Base-by-base conservation (phyloP, 2,888 invertebrate genomes). In the Saturnia pavonia region DNA sequence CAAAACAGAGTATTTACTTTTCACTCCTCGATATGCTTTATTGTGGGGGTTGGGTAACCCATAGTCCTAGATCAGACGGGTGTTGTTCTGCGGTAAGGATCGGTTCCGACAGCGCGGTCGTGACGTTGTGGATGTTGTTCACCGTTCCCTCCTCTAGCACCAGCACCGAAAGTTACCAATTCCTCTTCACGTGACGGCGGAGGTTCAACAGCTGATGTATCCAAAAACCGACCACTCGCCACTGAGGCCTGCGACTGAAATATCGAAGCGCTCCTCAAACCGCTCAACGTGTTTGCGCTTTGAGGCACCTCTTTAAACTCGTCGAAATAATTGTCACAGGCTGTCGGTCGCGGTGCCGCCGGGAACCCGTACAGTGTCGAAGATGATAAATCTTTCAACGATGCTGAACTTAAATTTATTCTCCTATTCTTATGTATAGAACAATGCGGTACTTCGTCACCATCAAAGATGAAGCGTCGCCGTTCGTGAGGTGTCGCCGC, bases 101-200 rank as follows among this genome's bases (percentile, higher is more conserved):
- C 95, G 63, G 94, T 91, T 78, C 94, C 91, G 69, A 95, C 89
- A 72, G 91, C 89, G 82, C 95, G 89, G 85, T 91, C 88, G 77
- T 92, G 87, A 70, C 93, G 85, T 69, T 86, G 74, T 68, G 90
- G 85, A 22, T 85, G 86, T 3, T 80, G 80, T 0, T 88, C 88
- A 0, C 86, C 86, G 16, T 83, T 78, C 40, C 91, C 74, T 2
- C 79, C 85, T 68, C 91, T 80, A 67, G 94, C 94, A 54, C 96
- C 96, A 71, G 95, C 92, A 79, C 96, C 96, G 83, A 96, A 96
- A 16, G 96, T 96, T 67, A 96, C 96, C 82, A 96, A 95, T 79
- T 96, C 96, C 76, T 96, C 96, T 74, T 95, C 95, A 68, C 95
- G 94, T 1, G 96, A 95, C 60, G 95, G 95, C 16, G 96, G 95